Evolutionary conservation across 2,888 invertebrate genomes (phyloP), one percentile per base, ranked within the genome.

Genomic region (Melanophora roralis): DNA sequence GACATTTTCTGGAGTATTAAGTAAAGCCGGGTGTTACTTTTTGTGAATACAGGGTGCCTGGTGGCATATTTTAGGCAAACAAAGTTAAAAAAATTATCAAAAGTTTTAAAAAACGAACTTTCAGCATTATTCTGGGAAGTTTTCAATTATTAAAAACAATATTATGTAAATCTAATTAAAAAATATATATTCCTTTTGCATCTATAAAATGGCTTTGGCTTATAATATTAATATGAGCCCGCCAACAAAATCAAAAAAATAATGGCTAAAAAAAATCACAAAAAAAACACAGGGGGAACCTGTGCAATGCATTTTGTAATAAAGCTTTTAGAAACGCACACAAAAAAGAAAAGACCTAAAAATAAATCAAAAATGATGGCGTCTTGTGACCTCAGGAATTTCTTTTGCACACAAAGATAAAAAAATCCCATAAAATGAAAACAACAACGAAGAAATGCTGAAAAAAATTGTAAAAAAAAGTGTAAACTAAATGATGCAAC

Each of bases 311-410:
- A 53, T 16, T 40, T 14, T 7, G 21, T 11, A 8, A n/a, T 32
- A 19, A 19, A 38, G 53, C 47, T 68, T 69, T 55, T 32, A 27
- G 32, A 6, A 74, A 59, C 9, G 27, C 40, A 53, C 53, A 38
- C 3, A 38, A 27, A 47, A 14, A n/a, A n/a, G n/a, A n/a, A 64
- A 19, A 64, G 49, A 40, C 64, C 81, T 81, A 81, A 82, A 82
- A 82, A 82, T 82, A 82, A 82, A 82, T 81, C 82, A 81, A 75
- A 78, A 69, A 74, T 75, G 67, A 74, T 78, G 82, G 82, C 82
- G 82, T 77, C 82, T 72, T 65, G 45, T 78, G 71, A 75, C 81
- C 78, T 81, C 53, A 78, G 81, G 82, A 81, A 82, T 82, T 78
- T 73, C 77, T 62, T 73, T 57, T 57, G 27, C 64, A 65, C 47